Conservation (phyloP, 2,797 vertebrate species). For the Remorina albescens region DNA sequence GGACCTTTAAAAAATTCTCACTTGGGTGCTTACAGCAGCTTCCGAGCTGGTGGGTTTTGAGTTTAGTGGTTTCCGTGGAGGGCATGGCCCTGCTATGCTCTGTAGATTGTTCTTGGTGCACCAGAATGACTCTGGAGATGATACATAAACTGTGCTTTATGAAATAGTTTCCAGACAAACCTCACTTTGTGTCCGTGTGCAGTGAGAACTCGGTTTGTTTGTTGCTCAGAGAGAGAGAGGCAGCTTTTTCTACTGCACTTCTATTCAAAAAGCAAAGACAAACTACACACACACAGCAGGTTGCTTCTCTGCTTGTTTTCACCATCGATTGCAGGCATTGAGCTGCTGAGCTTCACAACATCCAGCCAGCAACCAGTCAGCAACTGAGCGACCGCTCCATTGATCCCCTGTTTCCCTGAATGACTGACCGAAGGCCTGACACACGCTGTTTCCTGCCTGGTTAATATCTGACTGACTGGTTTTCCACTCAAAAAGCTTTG, state of each 20-base stretch:
- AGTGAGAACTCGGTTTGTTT: slow-evolving; percentile 31
- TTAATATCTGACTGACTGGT: slow-evolving; percentile 35
- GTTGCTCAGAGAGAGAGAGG: slow-evolving; percentile 38
- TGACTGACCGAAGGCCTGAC: slow-evolving; percentile 61
- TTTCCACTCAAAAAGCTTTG: slow-evolving; percentile 19
- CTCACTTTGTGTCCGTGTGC: slow-evolving; percentile 25
- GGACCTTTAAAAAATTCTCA: no score
- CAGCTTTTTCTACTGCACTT: slow-evolving; percentile 18
- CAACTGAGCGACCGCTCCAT: slow-evolving; percentile 48
- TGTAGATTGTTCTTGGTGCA: background rate
- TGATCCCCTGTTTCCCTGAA: slow-evolving; percentile 38
- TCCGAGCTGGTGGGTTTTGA: no score
- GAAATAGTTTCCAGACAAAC: slow-evolving; percentile 34
- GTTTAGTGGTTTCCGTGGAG: background rate
- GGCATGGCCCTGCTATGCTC: background rate
- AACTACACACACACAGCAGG: slow-evolving; percentile 56
- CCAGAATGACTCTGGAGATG: background rate
- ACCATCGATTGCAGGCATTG: slow-evolving; percentile 68
- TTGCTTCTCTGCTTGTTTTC: slow-evolving; percentile 74
- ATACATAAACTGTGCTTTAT: slow-evolving; percentile 36
- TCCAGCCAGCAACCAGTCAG: slow-evolving; percentile 68
- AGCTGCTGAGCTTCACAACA: slow-evolving; percentile 69
- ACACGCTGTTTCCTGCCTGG: slow-evolving; percentile 46
- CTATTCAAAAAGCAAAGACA: slow-evolving; percentile 20
- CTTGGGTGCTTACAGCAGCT: no score